Evolutionary conservation across 2,888 invertebrate genomes (phyloP), one percentile per base, ranked within the genome.

Genomic region (Mesorhabditis spiculigera): DNA sequence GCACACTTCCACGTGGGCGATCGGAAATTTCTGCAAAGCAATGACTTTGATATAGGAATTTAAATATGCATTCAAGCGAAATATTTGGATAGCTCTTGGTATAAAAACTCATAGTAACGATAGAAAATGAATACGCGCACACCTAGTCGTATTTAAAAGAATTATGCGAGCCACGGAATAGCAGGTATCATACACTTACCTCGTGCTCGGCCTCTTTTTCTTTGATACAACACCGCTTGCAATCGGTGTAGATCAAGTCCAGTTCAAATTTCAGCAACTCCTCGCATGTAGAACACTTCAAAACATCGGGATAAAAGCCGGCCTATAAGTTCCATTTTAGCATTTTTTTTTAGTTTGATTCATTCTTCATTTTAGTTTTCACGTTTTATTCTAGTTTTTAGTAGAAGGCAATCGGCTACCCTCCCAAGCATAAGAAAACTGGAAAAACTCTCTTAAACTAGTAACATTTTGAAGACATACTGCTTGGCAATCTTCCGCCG

Each of bases 1-100:
- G 86, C 97, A 98, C 5, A 97, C 95, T 90, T 95, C 94, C 63
- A 98, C 89, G 71, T 93, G 90, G 0, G 95, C 97, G 86, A 91
- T 92, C 0, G 95, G 92, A 87, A 94, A 97, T 71, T 91, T 91
- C 88, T 89, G 82, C 67, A 82, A 82, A 65, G 63, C 71, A 68
- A 66, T 64, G 50, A 5, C 6, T 44, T 28, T 28, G 28, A 28
- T 28, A 28, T 28, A 1, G 28, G 28, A 28, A 28, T 28, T 28
- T 28, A 28, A 28, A 28, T 28, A 28, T 28, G 28, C 28, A 28
- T 28, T 28, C 28, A 28, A 28, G 28, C 28, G 28, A 28, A 28
- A 28, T 28, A 28, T 28, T 28, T 28, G 28, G 28, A 28, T 28
- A 28, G 28, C 28, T 1, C 28, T 28, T 28, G 28, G 28, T 28